Conservation (phyloP, 2,888 invertebrate genomes). For the Mermis nigrescens region DNA sequence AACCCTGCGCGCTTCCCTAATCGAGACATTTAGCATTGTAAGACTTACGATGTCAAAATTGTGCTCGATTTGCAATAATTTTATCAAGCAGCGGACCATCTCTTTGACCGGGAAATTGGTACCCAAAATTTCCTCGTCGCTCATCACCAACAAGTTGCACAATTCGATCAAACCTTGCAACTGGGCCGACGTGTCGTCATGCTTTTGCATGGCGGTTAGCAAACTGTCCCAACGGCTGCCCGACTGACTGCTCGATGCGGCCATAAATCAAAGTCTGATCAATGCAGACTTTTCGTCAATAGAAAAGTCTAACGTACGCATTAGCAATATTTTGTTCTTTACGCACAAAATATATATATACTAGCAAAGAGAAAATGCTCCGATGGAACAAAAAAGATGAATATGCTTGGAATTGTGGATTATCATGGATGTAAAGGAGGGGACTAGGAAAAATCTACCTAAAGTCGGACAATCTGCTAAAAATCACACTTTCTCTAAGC, state of each 20-base stretch:
- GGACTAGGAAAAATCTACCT: too few relatives aligned
- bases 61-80: constrained; percentile 79
- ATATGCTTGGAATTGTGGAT: too few relatives aligned
- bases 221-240: constrained; percentile 2
- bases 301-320: neutral
- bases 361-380: too few relatives aligned
- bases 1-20: too few relatives aligned
- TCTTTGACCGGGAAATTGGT: constrained; percentile 96
- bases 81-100: constrained; percentile 82
- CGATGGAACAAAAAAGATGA: too few relatives aligned
- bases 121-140: constrained; percentile 77
- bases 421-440: too few relatives aligned
- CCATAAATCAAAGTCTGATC: neutral
- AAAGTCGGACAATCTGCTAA: too few relatives aligned
- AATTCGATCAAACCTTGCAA: constrained; percentile 89
- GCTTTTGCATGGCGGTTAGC: constrained; percentile 48
- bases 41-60: constrained; percentile 77
- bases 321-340: neutral
- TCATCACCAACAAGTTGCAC: constrained; percentile 96
- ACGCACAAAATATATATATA: too few relatives aligned
- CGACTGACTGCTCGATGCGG: neutral
- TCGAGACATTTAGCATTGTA: too few relatives aligned
- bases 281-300: neutral
- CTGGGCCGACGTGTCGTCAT: constrained; percentile 52
- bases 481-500: too few relatives aligned